Percentiles rank a stretch among this genome's conserved stretches.
Evolutionary conservation across 1,140 invertebrate species (phyloP).

Genomic region (Chelonus insularis): DNA sequence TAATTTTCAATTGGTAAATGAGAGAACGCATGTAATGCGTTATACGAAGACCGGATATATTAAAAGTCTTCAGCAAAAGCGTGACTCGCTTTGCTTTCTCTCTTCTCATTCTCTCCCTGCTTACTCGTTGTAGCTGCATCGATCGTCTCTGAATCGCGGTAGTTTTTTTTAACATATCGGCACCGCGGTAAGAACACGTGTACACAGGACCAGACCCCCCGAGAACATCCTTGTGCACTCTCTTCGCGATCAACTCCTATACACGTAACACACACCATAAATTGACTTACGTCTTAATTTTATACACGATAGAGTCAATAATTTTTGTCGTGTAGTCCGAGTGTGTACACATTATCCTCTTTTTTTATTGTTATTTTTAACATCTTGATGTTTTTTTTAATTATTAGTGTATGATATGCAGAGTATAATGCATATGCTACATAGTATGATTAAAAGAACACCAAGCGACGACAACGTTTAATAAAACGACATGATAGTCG

Average conservation of each 20-base stretch:
- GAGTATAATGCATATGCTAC: too few relatives aligned
- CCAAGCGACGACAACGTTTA: too few relatives aligned
- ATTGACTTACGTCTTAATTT: constrained; percentile 2
- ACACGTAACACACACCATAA: neutral
- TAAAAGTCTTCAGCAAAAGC: neutral
- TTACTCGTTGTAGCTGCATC: neutral
- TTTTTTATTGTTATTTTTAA: too few relatives aligned
- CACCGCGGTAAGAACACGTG: constrained; percentile 20
- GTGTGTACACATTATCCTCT: too few relatives aligned
- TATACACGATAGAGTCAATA: neutral
- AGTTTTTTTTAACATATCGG: constrained; percentile 19
- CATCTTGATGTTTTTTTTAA: too few relatives aligned
- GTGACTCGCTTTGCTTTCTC: neutral
- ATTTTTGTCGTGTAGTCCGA: too few relatives aligned
- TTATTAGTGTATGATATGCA: too few relatives aligned
- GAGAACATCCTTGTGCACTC: constrained; percentile 12
- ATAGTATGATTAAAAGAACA: too few relatives aligned
- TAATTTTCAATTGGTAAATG: neutral
- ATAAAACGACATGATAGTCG: too few relatives aligned
- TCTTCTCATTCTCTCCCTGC: neutral
- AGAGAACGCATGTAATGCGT: neutral
- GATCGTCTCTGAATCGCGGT: constrained; percentile 3
- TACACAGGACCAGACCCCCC: constrained; percentile 14
- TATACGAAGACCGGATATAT: neutral
- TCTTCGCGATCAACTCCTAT: neutral